phyloP scores from a whole-genome alignment of 1,140 invertebrate genomes.

The Antheraea pernyi region DNA sequence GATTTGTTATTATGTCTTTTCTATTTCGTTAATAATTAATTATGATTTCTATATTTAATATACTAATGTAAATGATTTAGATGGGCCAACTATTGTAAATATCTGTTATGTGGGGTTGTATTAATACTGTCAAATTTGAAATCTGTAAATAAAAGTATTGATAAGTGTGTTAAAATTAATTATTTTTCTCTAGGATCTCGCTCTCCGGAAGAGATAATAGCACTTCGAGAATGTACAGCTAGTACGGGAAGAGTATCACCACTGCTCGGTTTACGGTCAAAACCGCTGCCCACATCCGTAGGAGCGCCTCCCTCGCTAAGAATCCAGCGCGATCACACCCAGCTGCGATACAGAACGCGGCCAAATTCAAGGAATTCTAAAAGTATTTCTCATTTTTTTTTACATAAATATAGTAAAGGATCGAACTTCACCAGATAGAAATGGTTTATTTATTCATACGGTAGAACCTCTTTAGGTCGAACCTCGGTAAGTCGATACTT shows the following conservation, averaged over 20 bases:
- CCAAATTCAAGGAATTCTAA: constrained; percentile 64
- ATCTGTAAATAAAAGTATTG: too few relatives aligned
- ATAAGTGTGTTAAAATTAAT: not conserved
- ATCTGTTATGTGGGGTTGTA: too few relatives aligned
- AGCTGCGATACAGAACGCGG: constrained; percentile 59
- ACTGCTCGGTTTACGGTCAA: constrained; percentile 53
- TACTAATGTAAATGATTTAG: too few relatives aligned
- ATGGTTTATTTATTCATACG: too few relatives aligned
- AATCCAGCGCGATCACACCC: constrained; percentile 57
- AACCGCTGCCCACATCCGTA: constrained; percentile 45
- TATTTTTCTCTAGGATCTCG: constrained; percentile 42
- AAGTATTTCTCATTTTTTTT: constrained; percentile 36
- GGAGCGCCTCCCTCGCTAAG: constrained; percentile 63
- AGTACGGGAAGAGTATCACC: constrained; percentile 59
- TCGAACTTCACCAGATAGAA: too few relatives aligned
- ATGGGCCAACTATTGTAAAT: too few relatives aligned
- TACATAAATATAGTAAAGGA: not conserved
- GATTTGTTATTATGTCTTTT: too few relatives aligned
- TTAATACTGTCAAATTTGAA: too few relatives aligned
- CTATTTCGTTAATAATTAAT: too few relatives aligned
- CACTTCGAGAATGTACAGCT: constrained; percentile 55
- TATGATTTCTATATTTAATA: too few relatives aligned
- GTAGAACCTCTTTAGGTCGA: too few relatives aligned
- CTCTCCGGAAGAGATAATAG: constrained; percentile 71
- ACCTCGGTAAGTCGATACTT: too few relatives aligned